Base-by-base conservation (phyloP, 2,797 vertebrate genomes). In the Sebastes oblongus region DNA sequence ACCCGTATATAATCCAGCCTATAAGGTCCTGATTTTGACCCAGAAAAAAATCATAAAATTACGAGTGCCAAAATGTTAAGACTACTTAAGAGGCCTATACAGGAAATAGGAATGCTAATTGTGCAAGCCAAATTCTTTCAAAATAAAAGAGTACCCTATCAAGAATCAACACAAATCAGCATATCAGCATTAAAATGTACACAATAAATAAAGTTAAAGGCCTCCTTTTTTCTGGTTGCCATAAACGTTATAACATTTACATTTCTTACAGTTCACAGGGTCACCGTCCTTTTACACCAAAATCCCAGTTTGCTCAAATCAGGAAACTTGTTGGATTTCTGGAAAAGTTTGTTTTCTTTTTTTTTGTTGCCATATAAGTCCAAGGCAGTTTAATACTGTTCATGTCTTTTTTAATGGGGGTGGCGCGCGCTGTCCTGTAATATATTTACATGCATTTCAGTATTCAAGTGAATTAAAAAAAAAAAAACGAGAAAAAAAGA, bases 201-300 rank as follows among this genome's bases (percentile, higher is more conserved):
- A 96, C 95, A 95, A 96, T 96, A 96, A 97, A 97, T 98, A 98
- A 98, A 97, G 93, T 97, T 96, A 97, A 96, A 95, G 95, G 93
- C 93, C 94, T 96, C 94, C 93, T 78, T 92, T 78, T 92, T 94
- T 93, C 94, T 94, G 95, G 94, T 85, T 96, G 96, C 96, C 95
- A 94, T 96, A 95, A 97, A 96, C 88, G 95, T 96, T 96, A 95
- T 95, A 94, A 96, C 96, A 97, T 97, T 97, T 97, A 97, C 96
- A 97, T 96, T 95, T 97, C 96, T 96, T 96, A 94, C 95, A 97
- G 95, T 96, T 96, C 95, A 93, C 92, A 92, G 81, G 94, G 95
- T 42, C 90, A 95, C 94, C 94, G 93, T 95, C 94, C 93, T 93
- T 93, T 88, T 92, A 86, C 86, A 94, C 89, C 91, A 90, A 88